phyloP scores from a whole-genome alignment of 2,888 invertebrate genomes.

The Philaethria dido region DNA sequence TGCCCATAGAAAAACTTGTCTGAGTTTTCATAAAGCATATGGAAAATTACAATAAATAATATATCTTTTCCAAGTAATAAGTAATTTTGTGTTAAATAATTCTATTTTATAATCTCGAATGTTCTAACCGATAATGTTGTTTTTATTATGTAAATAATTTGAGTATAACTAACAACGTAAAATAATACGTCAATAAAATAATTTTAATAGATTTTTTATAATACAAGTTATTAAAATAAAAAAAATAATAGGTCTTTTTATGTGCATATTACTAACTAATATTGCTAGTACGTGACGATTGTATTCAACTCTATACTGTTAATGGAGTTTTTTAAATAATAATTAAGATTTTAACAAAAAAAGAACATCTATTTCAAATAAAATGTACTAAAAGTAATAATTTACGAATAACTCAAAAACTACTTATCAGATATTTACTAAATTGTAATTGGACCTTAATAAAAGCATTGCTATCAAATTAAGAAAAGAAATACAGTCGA shows the following conservation, averaged over 20 bases:
- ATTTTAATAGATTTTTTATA: constrained; percentile 1
- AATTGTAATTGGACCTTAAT: too few species aligned
- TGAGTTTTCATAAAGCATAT: too few species aligned
- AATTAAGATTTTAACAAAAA: not conserved
- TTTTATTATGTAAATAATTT: constrained; percentile 12
- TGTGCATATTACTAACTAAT: too few species aligned
- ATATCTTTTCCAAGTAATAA: not conserved
- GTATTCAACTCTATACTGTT: not conserved
- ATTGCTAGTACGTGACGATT: constrained; percentile 3
- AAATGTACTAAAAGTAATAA: too few species aligned
- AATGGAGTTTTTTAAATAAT: not conserved
- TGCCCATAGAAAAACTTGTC: too few species aligned
- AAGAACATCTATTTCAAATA: too few species aligned
- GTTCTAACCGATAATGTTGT: not conserved
- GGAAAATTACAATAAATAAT: too few species aligned
- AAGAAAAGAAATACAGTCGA: too few species aligned
- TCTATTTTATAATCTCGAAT: not conserved
- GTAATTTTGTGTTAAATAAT: not conserved
- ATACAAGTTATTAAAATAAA: not conserved
- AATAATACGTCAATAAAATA: not conserved
- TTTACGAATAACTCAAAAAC: too few species aligned
- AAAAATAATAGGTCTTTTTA: too few species aligned
- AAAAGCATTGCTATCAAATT: too few species aligned
- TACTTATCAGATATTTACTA: too few species aligned
- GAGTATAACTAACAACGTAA: not conserved